Base-by-base conservation (phyloP, 2,888 invertebrate genomes). In the Diploptera punctata region DNA sequence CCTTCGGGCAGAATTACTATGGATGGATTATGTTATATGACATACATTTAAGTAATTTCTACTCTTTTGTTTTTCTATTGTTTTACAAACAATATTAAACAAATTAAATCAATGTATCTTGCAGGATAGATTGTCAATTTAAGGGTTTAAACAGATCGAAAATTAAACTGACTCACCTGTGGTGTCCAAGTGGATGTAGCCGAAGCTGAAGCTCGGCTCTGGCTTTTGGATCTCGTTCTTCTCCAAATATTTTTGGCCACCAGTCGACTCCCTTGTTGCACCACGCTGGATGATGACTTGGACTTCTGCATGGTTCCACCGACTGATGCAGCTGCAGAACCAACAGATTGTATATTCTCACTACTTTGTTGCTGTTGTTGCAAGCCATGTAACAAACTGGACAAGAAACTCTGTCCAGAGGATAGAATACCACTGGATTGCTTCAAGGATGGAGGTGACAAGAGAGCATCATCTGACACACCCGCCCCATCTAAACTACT, bases 171-270 rank as follows among this genome's bases (percentile, higher is more conserved):
- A 65, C 65, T 65, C 47, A 95, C 95, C 92, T 93, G 92, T 78
- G 95, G 94, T 73, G 92, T 92, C 96, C 96, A 96, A 76, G 87
- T 87, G 68, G 88, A 88, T 3, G 87, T 78, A 38, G 80, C 84
- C 71, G 88, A 85, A 38, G 86, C 81, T 74, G 87, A 83, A 77
- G 83, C 85, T 78, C 93, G 87, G 77, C 91, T 91, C 78, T 93
- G 92, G 80, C 93, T 93, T 81, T 95, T 93, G 78, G 94, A 93
- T 79, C 95, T 86, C 77, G 93, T 91, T 80, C 92, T 89, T 80
- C 92, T 89, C 90, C 93, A 95, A 80, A 95, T 91, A 83, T 92
- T 92, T 85, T 92, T 93, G 80, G 93, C 90, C 78, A 94, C 93
- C 82, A 93, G 89, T 82, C 87, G 82, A 77, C 87, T 86, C 61